Evolutionary conservation across 1,140 invertebrate species (phyloP).

Genomic region (Leptinotarsa defecta): DNA sequence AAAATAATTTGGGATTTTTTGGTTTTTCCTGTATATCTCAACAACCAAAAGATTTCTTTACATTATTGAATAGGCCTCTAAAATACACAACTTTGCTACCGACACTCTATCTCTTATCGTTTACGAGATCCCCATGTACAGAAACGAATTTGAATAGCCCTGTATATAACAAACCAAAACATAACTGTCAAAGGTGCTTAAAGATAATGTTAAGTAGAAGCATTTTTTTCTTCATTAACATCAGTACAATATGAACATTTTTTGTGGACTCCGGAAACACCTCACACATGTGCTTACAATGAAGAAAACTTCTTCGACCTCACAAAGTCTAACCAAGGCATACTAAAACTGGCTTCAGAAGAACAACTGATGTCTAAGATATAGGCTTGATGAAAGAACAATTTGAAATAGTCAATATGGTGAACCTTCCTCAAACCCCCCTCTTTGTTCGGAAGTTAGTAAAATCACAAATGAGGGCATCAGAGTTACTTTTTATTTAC

Average conservation of each 20-base stretch:
- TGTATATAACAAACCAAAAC: too few species aligned
- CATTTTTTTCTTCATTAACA: too few species aligned
- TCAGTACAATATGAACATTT: too few species aligned
- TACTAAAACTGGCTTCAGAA: not conserved
- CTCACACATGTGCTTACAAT: conserved; percentile 35
- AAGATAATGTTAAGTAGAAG: not conserved
- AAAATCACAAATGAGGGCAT: conserved; percentile 28
- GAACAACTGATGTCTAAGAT: not conserved
- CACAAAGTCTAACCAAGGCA: not conserved
- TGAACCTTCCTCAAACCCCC: not conserved
- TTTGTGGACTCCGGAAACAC: not conserved
- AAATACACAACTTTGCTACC: too few species aligned
- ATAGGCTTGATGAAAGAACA: not conserved
- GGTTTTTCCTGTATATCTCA: too few species aligned
- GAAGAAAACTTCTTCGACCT: conserved; percentile 31
- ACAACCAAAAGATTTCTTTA: too few species aligned
- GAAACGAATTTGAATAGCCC: too few species aligned
- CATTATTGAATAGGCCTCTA: too few species aligned
- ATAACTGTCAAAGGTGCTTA: not conserved
- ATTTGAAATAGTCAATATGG: not conserved
- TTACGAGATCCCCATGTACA: too few species aligned
- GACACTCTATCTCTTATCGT: too few species aligned
- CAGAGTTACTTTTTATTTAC: not conserved
- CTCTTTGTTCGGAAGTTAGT: conserved; percentile 32
- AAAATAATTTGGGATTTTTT: too few species aligned